These are phyloP conservation scores for Mystacides longicornis DNA, from an alignment of 2,888 invertebrate genomes.

Conservation along the genomic window DNA sequence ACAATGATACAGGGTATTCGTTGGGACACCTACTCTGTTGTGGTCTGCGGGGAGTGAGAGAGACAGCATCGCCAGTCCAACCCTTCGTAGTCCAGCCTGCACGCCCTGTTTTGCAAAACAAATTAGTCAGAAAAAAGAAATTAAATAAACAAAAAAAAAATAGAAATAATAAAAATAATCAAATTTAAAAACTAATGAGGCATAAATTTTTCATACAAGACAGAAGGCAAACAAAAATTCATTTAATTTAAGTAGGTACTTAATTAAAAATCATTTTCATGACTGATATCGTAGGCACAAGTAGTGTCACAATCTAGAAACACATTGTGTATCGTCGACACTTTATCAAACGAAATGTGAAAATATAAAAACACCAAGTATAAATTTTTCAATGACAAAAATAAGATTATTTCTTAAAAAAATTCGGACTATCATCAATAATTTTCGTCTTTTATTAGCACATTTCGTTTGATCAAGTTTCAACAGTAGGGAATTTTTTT, in stretches of 20 bases:
- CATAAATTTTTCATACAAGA: background rate
- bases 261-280: background rate
- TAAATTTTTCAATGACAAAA: no score
- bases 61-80: conserved; percentile 25
- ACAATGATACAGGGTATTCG: no score
- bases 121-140: background rate
- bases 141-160: background rate
- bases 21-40: conserved; percentile 22
- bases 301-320: no score
- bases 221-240: background rate
- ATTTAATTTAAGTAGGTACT: background rate
- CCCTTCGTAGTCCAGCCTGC: conserved; percentile 24
- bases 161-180: background rate
- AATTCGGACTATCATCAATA: no score
- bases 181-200: background rate
- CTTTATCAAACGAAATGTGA: no score
- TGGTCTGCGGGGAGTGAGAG: conserved; percentile 24
- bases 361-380: no score
- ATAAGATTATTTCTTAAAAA: no score
- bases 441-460: no score
- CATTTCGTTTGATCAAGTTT: no score
- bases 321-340: no score
- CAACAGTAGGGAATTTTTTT: no score
- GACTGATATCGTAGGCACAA: background rate
- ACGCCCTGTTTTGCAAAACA: conserved; percentile 22